Base-by-base conservation (phyloP, 2,797 vertebrate genomes). In the Pachyuromys duprasi region DNA sequence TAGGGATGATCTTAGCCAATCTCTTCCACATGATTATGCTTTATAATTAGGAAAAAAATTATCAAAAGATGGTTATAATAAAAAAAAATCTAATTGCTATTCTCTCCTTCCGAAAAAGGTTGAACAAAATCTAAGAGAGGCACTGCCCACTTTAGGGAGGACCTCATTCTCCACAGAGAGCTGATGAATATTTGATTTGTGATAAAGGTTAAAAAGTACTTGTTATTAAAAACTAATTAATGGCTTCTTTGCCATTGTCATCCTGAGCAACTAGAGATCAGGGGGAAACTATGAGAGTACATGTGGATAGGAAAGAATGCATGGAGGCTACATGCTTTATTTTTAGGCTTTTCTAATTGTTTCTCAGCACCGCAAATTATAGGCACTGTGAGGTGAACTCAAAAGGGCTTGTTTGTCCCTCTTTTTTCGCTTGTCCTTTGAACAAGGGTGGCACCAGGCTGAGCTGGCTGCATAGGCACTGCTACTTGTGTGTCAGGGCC, bases 181-280 rank as follows among this genome's bases (percentile, higher is more conserved):
- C 42, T 92, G 79, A 76, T 86, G 86, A 94, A 91, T 96, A 93
- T 89, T 89, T 96, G 65, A 94, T 22, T 84, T 69, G 55, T 36
- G 72, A 93, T 53, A 72, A 87, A 93, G 63, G 13, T 67, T 82
- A 86, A 93, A 82, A 75, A 86, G 36, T 89, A 36, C 55, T 94
- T 94, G 93, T 78, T 89, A 55, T 95, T 93, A 96, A 93, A 49
- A 82, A 36, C 53, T 86, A 86, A 96, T 95, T 96, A 92, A 92
- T 91, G 74, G 31, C n/a, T 69, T 36, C 79, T 72, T 76, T 93
- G 79, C 11, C 62, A n/a, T 89, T 92, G 75, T 88, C 76, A 55
- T 94, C 72, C 36, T 45, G 13, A 93, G 39, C 28, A 87, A 78
- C 70, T 1, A 12, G 67, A 93, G 94, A 96, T 55, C 69, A 39